phyloP scores from a whole-genome alignment of 2,797 vertebrate species.

The Myotis planiceps region DNA sequence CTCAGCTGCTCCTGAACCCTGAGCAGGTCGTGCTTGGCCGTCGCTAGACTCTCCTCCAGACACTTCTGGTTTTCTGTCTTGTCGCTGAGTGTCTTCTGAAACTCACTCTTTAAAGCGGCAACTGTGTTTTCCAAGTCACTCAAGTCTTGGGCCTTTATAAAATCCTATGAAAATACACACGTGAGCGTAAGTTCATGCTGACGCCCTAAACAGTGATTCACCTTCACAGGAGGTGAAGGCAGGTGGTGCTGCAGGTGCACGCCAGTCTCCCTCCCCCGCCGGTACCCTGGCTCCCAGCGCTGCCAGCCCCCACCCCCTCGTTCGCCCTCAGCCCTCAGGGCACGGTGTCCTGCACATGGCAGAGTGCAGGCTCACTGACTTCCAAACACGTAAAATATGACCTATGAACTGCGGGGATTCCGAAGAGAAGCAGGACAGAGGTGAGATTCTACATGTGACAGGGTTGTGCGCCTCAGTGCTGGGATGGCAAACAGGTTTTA shows the following conservation, averaged over 20 bases:
- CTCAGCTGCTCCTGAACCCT: conserved; percentile 94
- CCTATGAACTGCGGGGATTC: neutral
- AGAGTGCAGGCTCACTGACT: neutral
- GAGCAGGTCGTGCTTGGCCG: conserved; percentile 95
- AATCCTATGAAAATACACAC: conserved; percentile 81
- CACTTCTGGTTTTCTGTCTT: conserved; percentile 91
- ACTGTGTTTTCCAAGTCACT: conserved; percentile 92
- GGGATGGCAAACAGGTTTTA: neutral
- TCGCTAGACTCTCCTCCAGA: conserved; percentile 93
- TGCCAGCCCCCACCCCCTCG: neutral
- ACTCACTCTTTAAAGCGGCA: conserved; percentile 92
- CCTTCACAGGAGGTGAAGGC: no score
- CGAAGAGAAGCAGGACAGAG: neutral
- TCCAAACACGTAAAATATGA: neutral
- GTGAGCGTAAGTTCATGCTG: neutral
- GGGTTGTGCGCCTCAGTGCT: neutral
- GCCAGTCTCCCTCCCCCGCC: neutral
- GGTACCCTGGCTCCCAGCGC: neutral
- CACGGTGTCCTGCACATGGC: rapidly evolving
- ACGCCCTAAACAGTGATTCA: neutral
- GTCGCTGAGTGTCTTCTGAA: conserved; percentile 92
- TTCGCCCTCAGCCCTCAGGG: no score
- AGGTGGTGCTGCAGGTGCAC: rapidly evolving
- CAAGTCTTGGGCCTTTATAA: conserved; percentile 89
- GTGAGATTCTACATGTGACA: neutral